Evolutionary conservation across 2,113 vertebrate species (phyloP).

Genomic region (Murina feae): DNA sequence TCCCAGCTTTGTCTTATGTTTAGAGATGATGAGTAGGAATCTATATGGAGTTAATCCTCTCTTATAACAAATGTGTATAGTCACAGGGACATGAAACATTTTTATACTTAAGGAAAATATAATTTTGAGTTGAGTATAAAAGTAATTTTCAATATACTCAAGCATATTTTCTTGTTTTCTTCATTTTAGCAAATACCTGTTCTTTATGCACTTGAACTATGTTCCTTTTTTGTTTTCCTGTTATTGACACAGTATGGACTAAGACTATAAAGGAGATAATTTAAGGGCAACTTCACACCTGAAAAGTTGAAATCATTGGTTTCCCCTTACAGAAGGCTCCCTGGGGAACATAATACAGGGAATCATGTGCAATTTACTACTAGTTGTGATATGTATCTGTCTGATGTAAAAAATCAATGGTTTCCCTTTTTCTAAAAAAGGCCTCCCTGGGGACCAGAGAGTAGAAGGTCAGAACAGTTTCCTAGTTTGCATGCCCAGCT

Average conservation of each 20-base stretch:
- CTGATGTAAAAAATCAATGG: slow-evolving; percentile 31
- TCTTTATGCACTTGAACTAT: background rate
- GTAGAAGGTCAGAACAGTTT: slow-evolving; percentile 54
- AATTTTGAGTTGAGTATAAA: background rate
- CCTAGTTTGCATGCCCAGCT: slow-evolving; percentile 21
- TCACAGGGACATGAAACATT: background rate
- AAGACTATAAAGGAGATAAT: slow-evolving; percentile 66
- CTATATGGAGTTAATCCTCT: background rate
- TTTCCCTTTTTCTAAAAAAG: slow-evolving; percentile 27
- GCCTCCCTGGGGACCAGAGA: slow-evolving; percentile 36
- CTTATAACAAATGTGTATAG: background rate
- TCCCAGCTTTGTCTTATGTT: background rate
- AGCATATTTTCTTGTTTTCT: background rate
- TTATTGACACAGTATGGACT: slow-evolving; percentile 56
- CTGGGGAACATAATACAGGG: slow-evolving; percentile 57
- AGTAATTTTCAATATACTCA: background rate
- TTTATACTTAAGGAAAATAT: background rate
- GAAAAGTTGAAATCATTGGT: slow-evolving; percentile 73
- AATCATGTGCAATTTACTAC: slow-evolving; percentile 64
- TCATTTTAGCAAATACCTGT: background rate
- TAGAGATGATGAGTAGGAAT: background rate
- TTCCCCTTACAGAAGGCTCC: slow-evolving; percentile 61
- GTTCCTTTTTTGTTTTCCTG: slow-evolving; percentile 21
- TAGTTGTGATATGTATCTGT: slow-evolving; percentile 55
- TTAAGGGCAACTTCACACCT: slow-evolving; percentile 63